These are phyloP conservation scores for Oligia strigilis DNA, from an alignment of 2,888 invertebrate species.

Conservation along the genomic window DNA sequence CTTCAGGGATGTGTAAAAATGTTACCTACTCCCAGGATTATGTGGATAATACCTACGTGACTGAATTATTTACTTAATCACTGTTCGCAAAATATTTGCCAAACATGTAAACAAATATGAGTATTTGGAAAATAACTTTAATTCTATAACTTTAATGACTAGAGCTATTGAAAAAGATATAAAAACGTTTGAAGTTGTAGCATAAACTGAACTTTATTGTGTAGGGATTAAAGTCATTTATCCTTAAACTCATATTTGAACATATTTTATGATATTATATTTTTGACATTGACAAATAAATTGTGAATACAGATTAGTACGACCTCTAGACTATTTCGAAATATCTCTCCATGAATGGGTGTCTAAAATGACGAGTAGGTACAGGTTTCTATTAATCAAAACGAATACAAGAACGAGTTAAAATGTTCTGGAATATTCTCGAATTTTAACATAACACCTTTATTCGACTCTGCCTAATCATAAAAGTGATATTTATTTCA, in stretches of 20 bases:
- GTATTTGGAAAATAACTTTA: no score
- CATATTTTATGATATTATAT: no score
- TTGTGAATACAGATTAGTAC: background rate
- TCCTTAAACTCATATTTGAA: no score
- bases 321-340: conserved; percentile 1
- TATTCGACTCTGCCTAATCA: background rate
- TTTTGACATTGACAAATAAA: no score
- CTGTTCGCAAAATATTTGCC: no score
- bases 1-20: conserved; percentile 16
- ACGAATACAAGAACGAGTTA: background rate
- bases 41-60: background rate
- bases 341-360: background rate
- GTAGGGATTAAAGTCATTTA: no score
- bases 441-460: conserved; percentile 7
- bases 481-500: conserved; percentile 18
- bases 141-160: no score
- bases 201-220: no score
- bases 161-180: no score
- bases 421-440: conserved; percentile 1
- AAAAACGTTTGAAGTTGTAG: no score
- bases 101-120: no score
- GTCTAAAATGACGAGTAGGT: background rate
- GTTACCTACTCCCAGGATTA: background rate
- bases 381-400: background rate
- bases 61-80: no score